These are phyloP conservation scores for Cebus imitator DNA, from an alignment of 2,113 vertebrate genomes.

Conservation along the genomic window DNA sequence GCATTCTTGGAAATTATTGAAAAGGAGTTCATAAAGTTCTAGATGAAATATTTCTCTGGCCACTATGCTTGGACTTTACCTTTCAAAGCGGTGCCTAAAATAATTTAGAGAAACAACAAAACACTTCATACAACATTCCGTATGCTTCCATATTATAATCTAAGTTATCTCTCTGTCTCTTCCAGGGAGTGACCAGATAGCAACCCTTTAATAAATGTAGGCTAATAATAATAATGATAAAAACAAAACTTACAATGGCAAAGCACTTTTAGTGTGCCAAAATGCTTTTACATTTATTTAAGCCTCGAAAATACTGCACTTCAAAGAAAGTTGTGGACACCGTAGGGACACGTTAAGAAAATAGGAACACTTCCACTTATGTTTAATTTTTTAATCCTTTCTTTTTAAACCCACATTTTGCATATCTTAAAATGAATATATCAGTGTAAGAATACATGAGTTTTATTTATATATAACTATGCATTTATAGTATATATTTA, in stretches of 20 bases:
- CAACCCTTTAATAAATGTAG: neutral
- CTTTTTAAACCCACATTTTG: neutral
- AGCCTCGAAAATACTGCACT: neutral
- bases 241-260: neutral
- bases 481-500: neutral
- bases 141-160: neutral
- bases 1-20: neutral
- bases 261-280: neutral
- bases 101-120: neutral
- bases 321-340: neutral
- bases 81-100: neutral
- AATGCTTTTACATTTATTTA: neutral
- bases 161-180: no score
- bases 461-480: constrained; percentile 22
- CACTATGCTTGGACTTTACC: neutral
- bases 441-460: neutral
- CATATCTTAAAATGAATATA: constrained; percentile 1
- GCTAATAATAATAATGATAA: neutral
- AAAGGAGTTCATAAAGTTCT: neutral
- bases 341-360: neutral
- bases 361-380: neutral
- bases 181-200: neutral
- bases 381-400: neutral
- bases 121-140: neutral
- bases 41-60: neutral